Percentiles rank a stretch among this genome's conserved stretches.
These are phyloP conservation scores for Leptopterna dolabrata DNA, from an alignment of 2,888 invertebrate species.

Conservation along the genomic window DNA sequence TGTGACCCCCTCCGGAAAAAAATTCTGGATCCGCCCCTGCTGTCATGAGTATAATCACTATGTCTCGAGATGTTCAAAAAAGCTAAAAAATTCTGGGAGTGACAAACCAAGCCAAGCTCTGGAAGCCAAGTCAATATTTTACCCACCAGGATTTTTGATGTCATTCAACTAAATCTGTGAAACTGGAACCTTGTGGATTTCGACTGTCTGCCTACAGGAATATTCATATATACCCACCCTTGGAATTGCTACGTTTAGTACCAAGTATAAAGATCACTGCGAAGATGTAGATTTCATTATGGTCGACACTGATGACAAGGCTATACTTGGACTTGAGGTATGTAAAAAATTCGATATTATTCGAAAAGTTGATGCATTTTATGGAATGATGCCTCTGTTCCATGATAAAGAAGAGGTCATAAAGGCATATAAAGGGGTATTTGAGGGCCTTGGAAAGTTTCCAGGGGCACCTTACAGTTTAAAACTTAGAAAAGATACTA, in stretches of 20 bases:
- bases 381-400: too few species aligned
- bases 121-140: too few species aligned
- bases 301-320: neutral
- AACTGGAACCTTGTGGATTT: too few species aligned
- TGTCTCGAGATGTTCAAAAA: neutral
- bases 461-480: neutral
- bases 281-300: neutral
- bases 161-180: too few species aligned
- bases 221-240: too few species aligned
- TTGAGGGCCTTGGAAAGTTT: neutral
- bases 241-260: neutral
- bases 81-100: neutral
- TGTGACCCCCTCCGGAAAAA: too few species aligned
- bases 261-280: neutral
- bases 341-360: too few species aligned
- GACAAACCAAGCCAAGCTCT: too few species aligned
- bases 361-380: too few species aligned
- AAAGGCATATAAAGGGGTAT: neutral
- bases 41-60: neutral
- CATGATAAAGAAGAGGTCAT: neutral
- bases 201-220: too few species aligned
- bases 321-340: neutral
- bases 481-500: constrained; percentile 60
- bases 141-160: too few species aligned
- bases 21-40: too few species aligned